Percentiles rank a stretch among this genome's conserved stretches.
phyloP scores from a whole-genome alignment of 1,140 invertebrate species.

The Tetraneura akinire region DNA sequence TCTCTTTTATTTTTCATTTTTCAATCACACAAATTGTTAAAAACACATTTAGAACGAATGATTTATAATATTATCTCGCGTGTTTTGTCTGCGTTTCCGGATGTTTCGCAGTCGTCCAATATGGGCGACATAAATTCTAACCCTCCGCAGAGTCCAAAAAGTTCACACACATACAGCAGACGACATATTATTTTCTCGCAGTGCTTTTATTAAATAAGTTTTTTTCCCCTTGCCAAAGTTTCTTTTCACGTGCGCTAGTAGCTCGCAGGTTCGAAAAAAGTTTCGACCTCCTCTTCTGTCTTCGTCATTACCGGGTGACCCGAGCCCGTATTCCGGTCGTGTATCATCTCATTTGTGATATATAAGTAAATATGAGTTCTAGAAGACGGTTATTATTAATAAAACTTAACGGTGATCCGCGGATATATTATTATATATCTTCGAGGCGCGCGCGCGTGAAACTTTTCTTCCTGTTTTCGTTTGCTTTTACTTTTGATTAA shows the following conservation, averaged over 20 bases:
- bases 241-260: background rate
- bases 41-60: background rate
- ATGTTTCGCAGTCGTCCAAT: constrained; percentile 25
- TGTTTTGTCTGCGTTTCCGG: constrained; percentile 1
- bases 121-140: constrained; percentile 17
- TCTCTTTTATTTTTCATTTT: background rate
- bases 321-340: constrained; percentile 42
- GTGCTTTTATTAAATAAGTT: constrained; percentile 50
- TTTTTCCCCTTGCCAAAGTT: constrained; percentile 22
- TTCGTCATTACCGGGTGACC: background rate
- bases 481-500: constrained; percentile 48
- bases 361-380: constrained; percentile 49
- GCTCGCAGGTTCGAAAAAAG: constrained; percentile 20
- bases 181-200: constrained; percentile 45
- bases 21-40: constrained; percentile 7
- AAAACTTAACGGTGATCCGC: constrained; percentile 51
- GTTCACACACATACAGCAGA: constrained; percentile 25
- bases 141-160: constrained; percentile 30
- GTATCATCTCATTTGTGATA: constrained; percentile 49
- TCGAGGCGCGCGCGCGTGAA: constrained; percentile 25
- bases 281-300: constrained; percentile 41
- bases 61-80: constrained; percentile 9
- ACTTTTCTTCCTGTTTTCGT: constrained; percentile 28
- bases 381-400: constrained; percentile 51
- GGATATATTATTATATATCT: constrained; percentile 50